Base-by-base conservation (phyloP, 23 tunicate species). In the Diplosoma virens region DNA sequence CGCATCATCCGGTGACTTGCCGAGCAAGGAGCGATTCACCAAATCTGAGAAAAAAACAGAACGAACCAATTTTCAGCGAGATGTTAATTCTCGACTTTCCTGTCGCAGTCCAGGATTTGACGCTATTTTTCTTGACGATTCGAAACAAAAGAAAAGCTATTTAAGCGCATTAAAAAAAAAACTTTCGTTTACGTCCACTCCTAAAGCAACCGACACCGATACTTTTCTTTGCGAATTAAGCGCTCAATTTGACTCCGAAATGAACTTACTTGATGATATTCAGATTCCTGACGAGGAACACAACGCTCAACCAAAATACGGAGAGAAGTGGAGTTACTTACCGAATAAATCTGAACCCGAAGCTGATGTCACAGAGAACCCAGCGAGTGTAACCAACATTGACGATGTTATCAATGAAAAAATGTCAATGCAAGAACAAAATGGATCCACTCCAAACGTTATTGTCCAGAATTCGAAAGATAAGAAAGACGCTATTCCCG, bases 291-390 rank as follows among this genome's bases (percentile, higher is more conserved):
- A 84, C 20, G 78, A 89, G 2, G 53, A 72, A n/a, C 67, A 32
- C 52, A 23, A 35, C 25, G n/a, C n/a, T n/a, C n/a, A n/a, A n/a
- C 20, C 48, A 1, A 86, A 79, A 47, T 89, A 54, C 30, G 96
- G 96, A 7, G 80, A 79, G 73, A 89, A 89, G 50, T 89, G 96
- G 96, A 89, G 88, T 58, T 89, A 89, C 61, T 32, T 82, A 18
- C 88, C 96, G 16, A n/a, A n/a, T n/a, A 68, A 82, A 59, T n/a
- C 34, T 3, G 61, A 72, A 26, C 21, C n/a, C 6, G n/a, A 63
- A 9, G 34, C 9, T 3, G 29, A 3, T 25, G 17, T n/a, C 5
- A 55, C 61, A 4, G 61, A 55, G n/a, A n/a, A n/a, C n/a, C n/a
- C n/a, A n/a, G 52, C 11, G 16, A 45, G 16, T 16, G 16, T 45